Base-by-base conservation (phyloP, 2,888 invertebrate genomes). In the Drosophila histrio region DNA sequence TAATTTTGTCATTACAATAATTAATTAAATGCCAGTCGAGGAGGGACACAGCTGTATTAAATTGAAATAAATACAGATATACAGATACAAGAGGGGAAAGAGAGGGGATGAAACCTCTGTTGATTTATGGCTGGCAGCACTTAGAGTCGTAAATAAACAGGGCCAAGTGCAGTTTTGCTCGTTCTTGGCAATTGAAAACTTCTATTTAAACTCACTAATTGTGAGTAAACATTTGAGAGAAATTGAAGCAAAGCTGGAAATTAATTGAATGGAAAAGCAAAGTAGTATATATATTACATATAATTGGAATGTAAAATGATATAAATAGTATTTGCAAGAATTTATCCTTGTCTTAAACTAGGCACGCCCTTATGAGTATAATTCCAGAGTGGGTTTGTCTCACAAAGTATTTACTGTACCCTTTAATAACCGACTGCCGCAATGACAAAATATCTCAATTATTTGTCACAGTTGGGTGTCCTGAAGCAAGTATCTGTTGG, bases 1-100 rank as follows among this genome's bases (percentile, higher is more conserved):
- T 85, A 84, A 80, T 80, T 80, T 64, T 49, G 58, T 69, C 68
- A 81, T 84, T 64, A 74, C 72, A 77, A 79, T 67, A 77, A 84
- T 77, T 70, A 80, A 79, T 87, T 86, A 47, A 72, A 61, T 62
- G 53, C 47, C 63, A 56, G 67, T 28, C 28, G 13, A 26, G 13
- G 7, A n/a, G 36, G 44, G 13, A 5, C 58, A 43, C 69, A 70
- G 61, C 61, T 69, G 82, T 70, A 70, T 57, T 50, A 73, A 70
- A 64, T 70, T 79, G 67, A 70, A 70, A 68, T 72, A 67, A 9
- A 38, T 38, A n/a, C 38, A 19, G 2, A 21, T 38, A 38, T 38
- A 53, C 19, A 53, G 46, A 30, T 24, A 22, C n/a, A 17, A 9
- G 39, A 32, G 41, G 11, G 11, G 17, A 17, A 13, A 13, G 19